A percentile compares a stretch with the other conserved stretches of the same genome.
Evolutionary conservation across 2,888 invertebrate genomes (phyloP).

Genomic region (Deroplatys truncata): DNA sequence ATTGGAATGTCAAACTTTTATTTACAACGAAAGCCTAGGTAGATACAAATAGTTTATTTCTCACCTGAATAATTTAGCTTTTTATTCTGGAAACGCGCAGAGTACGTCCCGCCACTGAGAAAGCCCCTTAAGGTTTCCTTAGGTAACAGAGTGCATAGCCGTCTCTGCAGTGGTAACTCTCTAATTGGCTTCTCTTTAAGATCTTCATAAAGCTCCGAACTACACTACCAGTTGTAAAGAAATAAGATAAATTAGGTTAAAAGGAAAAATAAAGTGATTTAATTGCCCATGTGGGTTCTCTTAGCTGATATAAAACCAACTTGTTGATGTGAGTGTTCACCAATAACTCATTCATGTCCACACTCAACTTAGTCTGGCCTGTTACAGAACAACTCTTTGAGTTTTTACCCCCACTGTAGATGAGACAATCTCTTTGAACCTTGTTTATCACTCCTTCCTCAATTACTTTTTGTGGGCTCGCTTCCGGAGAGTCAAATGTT

Average conservation of each 20-base stretch:
- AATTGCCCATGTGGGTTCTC: not conserved
- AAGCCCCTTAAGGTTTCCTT: not conserved
- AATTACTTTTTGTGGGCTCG: not conserved
- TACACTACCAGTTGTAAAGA: not conserved
- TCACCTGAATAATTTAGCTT: too few relatives aligned
- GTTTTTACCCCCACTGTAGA: not conserved
- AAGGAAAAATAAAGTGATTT: not conserved
- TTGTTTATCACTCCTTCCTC: not conserved
- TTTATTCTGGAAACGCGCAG: too few relatives aligned
- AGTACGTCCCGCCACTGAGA: not conserved
- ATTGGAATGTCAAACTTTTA: too few relatives aligned
- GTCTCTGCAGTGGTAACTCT: too few relatives aligned
- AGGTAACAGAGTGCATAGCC: not conserved
- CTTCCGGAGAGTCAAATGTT: not conserved
- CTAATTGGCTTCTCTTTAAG: not conserved
- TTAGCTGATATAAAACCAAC: not conserved
- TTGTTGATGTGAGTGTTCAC: not conserved
- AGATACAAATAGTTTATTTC: too few relatives aligned
- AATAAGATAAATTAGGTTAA: not conserved
- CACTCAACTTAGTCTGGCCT: not conserved
- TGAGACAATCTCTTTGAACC: not conserved
- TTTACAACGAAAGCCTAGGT: too few relatives aligned
- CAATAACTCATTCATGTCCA: not conserved
- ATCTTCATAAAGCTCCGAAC: not conserved
- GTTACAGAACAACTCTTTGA: not conserved